Percentiles rank a stretch among this genome's conserved stretches.
Conservation (phyloP, 2,888 invertebrate genomes). For the Mesorhabditis spiculigera region DNA sequence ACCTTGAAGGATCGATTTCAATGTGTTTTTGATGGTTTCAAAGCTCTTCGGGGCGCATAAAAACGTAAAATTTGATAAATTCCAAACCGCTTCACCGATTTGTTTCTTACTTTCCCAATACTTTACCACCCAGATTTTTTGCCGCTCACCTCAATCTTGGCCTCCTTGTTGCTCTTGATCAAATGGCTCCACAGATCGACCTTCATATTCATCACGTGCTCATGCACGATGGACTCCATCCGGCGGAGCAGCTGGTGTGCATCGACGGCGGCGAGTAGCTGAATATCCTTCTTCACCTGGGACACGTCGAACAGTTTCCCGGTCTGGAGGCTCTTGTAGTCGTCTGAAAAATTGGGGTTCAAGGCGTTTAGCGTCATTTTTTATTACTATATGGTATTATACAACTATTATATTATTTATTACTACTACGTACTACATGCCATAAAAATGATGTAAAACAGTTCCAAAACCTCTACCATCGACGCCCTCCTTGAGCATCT, state of each 20-base stretch:
- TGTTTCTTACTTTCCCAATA: too few species aligned
- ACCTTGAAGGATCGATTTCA: too few species aligned
- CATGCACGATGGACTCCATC: not conserved
- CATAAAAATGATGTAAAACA: not conserved
- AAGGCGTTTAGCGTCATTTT: not conserved
- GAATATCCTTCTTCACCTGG: not conserved
- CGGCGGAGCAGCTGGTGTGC: slow-evolving; percentile 1
- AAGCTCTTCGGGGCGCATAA: too few species aligned
- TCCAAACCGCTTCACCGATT: too few species aligned
- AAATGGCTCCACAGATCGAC: slow-evolving; percentile 2
- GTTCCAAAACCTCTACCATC: not conserved
- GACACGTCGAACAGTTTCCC: slow-evolving; percentile 5
- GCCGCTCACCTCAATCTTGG: not conserved
- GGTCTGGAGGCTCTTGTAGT: not conserved
- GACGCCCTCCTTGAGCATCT: not conserved
- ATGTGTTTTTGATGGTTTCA: too few species aligned
- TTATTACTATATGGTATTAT: not conserved
- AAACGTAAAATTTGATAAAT: too few species aligned
- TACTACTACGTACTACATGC: not conserved
- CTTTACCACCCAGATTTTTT: not conserved
- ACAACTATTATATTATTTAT: not conserved
- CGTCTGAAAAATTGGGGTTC: not conserved
- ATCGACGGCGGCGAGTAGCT: not conserved
- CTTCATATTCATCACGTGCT: slow-evolving; percentile 1
- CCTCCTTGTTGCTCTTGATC: not conserved